Evolutionary conservation across 1,140 invertebrate species (phyloP), one percentile per base, ranked within the genome.

Genomic region (Bursaphelenchus mucronatus): DNA sequence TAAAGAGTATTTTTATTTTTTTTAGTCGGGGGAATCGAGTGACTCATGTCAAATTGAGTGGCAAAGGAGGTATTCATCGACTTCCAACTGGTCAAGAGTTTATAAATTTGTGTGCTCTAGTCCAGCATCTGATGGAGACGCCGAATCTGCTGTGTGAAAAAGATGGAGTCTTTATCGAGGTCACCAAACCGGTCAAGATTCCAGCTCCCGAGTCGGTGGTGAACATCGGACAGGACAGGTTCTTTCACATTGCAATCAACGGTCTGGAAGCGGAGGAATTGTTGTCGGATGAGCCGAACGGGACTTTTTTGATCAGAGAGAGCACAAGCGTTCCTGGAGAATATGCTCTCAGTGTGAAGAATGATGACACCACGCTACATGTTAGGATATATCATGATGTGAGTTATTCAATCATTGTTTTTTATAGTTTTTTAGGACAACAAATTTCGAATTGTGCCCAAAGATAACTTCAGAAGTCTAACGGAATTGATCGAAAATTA

Each of bases 61-160:
- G 44, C 11, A 71, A 53, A 44, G 47, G 61, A 13, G 63, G 58
- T 15, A 47, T 61, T 19, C 55, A 76, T 40, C n/a, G 61, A 21
- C 47, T 73, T n/a, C 74, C 74, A 8, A 74, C 46, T 49, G 74
- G 74, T 11, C 43, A 77, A 44, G 69, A 73, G n/a, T 75, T 75
- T 43, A 51, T 13, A 21, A 56, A 52, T n/a, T 17, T 73, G 10
- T 49, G 52, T 8, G 53, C 17, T 10, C n/a, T 73, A 21, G 63
- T 75, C 10, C 41, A 63, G 41, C 54, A 47, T 19, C 41, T 76
- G 8, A 56, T 68, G 44, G 43, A 40, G 17, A 65, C 40, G n/a
- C 70, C 70, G 11, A 61, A 72, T 15, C 15, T 70, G 13, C 46
- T 71, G 21, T 46, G 21, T 17, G 70, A 71, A 47, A 46, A 44